Evolutionary conservation across 2,888 invertebrate species (phyloP), one percentile per base, ranked within the genome.

Genomic region (Leucania comma): DNA sequence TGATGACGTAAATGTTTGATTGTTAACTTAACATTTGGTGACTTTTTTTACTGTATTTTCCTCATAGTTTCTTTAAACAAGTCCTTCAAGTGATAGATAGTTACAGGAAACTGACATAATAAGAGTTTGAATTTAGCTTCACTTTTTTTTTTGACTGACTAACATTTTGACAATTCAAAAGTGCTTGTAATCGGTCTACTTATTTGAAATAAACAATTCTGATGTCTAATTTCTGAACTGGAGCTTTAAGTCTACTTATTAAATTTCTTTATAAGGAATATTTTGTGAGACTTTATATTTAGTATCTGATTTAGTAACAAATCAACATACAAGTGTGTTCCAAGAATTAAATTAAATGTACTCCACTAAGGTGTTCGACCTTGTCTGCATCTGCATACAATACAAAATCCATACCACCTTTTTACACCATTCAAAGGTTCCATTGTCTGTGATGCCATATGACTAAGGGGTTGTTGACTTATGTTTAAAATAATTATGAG

Each of bases 371-470:
- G 76, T 69, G 42, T 65, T 68, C 20, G 60, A 72, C 74, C 81
- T 81, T 80, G 83, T 20, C 10, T 58, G 61, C 83, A 80, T 80
- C 65, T 82, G 62, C 80, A 77, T 75, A 83, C 84, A 81, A 81
- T 82, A 64, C 65, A 69, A 17, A 22, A 59, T 58, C 56, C 26
- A 50, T 14, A 59, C 1, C 59, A 48, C 20, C 2, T 51, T 42
- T 68, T 53, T 35, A 57, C 57, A 73, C 62, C 56, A 71, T 66
- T 61, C 63, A 59, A 70, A 65, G 58, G 54, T 67, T 38, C 67
- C 73, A 78, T 79, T 70, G 70, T 68, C 32, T 77, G 67, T 81
- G 42, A 38, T 50, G 42, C 17, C 53, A 57, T 46, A 54, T 51
- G 61, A 62, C 50, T 42, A 64, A 78, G 60, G 63, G 63, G 67